Conservation (phyloP, 2,113 vertebrate species). For the Camelus bactrianus region DNA sequence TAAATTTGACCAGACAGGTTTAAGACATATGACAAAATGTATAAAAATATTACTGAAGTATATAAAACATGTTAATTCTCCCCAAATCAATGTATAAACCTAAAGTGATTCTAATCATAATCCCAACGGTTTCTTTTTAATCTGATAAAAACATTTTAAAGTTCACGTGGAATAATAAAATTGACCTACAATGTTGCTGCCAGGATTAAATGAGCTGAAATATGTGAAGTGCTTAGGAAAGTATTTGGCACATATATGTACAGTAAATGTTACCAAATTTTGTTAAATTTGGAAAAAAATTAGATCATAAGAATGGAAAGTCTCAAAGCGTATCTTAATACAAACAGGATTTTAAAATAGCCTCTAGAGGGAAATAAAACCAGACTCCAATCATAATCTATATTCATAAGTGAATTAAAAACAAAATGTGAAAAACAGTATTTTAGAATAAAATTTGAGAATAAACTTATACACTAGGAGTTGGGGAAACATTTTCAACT, state of each 20-base stretch:
- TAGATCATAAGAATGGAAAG: not conserved
- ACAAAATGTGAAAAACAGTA: not conserved
- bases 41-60: constrained; percentile 4
- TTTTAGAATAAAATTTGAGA: constrained; percentile 43
- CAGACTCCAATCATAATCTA: not conserved
- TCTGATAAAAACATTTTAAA: constrained; percentile 48
- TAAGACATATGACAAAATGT: not conserved
- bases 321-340: not conserved
- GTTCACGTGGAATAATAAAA: not conserved
- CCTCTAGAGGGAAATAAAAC: constrained; percentile 13
- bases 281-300: not conserved
- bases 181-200: constrained; percentile 14
- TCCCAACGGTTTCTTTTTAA: not conserved
- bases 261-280: not conserved
- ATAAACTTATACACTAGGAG: not conserved
- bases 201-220: constrained; percentile 35
- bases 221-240: not conserved
- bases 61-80: not conserved
- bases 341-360: constrained; percentile 15
- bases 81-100: not conserved
- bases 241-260: not conserved
- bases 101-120: not conserved
- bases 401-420: constrained; percentile 9
- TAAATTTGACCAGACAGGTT: constrained; percentile 12
- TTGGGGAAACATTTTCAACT: constrained; percentile 6